Conservation (phyloP, 2,888 invertebrate species). For the Ganaspis brasiliensis region DNA sequence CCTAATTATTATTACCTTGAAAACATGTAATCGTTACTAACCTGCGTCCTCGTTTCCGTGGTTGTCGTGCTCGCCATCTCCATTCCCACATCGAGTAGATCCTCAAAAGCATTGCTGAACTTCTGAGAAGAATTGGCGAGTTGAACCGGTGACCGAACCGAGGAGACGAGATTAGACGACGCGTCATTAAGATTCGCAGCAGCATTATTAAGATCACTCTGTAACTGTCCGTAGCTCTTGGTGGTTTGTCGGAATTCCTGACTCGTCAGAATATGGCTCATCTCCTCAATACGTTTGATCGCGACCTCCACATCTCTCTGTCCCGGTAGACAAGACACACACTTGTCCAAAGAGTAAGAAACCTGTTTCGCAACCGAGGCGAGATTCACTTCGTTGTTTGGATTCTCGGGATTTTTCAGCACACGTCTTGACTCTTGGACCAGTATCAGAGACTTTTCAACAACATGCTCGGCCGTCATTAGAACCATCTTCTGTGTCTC, state of each 20-base stretch:
- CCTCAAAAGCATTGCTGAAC: slow-evolving; percentile 90
- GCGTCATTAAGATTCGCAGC: slow-evolving; percentile 93
- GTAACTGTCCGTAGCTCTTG: slow-evolving; percentile 90
- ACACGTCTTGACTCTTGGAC: slow-evolving; percentile 92
- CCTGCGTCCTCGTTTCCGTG: slow-evolving; percentile 88
- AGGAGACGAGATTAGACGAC: slow-evolving; percentile 90
- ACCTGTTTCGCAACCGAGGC: slow-evolving; percentile 90
- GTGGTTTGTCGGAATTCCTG: slow-evolving; percentile 89
- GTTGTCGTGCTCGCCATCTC: slow-evolving; percentile 92
- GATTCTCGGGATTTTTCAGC: slow-evolving; percentile 85
- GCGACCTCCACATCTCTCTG: slow-evolving; percentile 97
- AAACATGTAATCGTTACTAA: too few species aligned
- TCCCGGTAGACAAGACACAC: slow-evolving; percentile 94
- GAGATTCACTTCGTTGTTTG: slow-evolving; percentile 82
- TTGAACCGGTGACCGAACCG: slow-evolving; percentile 87
- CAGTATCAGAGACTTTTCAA: slow-evolving; percentile 88
- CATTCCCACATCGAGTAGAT: slow-evolving; percentile 89
- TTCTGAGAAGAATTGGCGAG: slow-evolving; percentile 89
- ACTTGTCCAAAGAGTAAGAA: slow-evolving; percentile 83
- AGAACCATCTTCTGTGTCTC: slow-evolving; percentile 84
- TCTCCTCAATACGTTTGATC: slow-evolving; percentile 90
- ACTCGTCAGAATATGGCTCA: slow-evolving; percentile 87
- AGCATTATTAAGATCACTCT: slow-evolving; percentile 91
- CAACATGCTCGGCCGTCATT: slow-evolving; percentile 89
- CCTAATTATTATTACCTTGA: too few species aligned